These are phyloP conservation scores for Eudasyphora cyanicolor DNA, from an alignment of 2,888 invertebrate genomes.

Conservation along the genomic window DNA sequence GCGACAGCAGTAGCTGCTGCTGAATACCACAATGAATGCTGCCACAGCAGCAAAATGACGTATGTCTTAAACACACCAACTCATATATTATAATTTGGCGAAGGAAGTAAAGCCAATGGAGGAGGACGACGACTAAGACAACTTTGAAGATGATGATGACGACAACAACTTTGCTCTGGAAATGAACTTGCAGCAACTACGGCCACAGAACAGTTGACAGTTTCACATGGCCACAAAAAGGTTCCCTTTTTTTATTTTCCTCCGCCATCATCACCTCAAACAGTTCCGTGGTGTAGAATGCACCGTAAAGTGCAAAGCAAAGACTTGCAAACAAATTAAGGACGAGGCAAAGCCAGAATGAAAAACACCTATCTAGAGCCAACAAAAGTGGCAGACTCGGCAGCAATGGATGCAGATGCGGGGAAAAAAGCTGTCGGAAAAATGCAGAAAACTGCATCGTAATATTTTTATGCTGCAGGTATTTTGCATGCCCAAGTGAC, in stretches of 20 bases:
- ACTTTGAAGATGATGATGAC: background rate
- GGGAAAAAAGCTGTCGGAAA: background rate
- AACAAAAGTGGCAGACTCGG: background rate
- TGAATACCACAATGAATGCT: background rate
- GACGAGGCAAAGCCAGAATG: background rate
- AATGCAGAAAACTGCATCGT: background rate
- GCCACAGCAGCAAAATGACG: slow-evolving; percentile 42
- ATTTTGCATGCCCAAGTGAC: slow-evolving; percentile 68
- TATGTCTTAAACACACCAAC: slow-evolving; percentile 62
- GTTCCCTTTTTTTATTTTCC: background rate
- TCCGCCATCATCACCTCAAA: background rate
- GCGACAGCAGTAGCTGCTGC: background rate
- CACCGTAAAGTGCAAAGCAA: background rate
- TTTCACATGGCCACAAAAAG: background rate
- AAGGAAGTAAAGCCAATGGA: slow-evolving; percentile 1
- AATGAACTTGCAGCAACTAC: background rate
- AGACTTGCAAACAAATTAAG: slow-evolving; percentile 1
- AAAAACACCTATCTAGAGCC: background rate
- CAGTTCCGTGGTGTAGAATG: background rate
- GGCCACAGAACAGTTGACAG: background rate
- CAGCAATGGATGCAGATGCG: background rate
- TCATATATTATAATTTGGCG: slow-evolving; percentile 57
- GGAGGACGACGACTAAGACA: background rate
- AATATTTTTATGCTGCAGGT: slow-evolving; percentile 58
- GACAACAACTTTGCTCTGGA: no score